These are phyloP conservation scores for Thomomys bottae DNA, from an alignment of 2,113 vertebrate genomes.

Conservation along the genomic window DNA sequence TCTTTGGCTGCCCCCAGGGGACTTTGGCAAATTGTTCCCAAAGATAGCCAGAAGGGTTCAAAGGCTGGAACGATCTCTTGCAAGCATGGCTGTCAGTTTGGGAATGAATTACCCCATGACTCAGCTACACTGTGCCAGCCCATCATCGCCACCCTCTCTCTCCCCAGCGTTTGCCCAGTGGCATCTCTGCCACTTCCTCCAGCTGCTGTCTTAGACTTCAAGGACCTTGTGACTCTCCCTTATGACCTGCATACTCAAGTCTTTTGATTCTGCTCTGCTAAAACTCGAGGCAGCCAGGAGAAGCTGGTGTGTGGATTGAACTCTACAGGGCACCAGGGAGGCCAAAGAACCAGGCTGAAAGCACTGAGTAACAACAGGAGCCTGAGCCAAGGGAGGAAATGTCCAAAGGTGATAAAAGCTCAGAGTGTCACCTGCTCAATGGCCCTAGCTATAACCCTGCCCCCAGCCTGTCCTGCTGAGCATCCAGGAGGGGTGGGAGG, in stretches of 20 bases:
- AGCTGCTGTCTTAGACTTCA: not conserved
- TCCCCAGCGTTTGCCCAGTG: too few relatives aligned
- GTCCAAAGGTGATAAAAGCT: too few relatives aligned
- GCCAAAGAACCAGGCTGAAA: not conserved
- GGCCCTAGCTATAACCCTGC: not conserved
- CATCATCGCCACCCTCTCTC: too few relatives aligned
- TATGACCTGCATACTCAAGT: not conserved
- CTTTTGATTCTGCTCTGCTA: not conserved
- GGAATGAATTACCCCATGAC: not conserved
- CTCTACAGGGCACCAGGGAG: not conserved
- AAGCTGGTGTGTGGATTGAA: not conserved
- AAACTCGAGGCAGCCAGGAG: not conserved
- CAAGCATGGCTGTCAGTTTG: not conserved
- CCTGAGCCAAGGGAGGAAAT: not conserved
- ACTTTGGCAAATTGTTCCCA: not conserved
- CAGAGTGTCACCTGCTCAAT: not conserved
- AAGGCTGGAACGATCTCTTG: not conserved
- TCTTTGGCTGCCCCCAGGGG: not conserved
- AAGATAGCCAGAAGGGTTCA: not conserved
- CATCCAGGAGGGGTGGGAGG: not conserved
- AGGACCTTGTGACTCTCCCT: not conserved
- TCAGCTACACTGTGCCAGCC: not conserved
- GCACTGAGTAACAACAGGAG: not conserved
- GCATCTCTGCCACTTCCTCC: too few relatives aligned
- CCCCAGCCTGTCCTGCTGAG: not conserved